Base-by-base conservation (phyloP, 2,888 invertebrate genomes). In the Gonocerus acuteangulatus region DNA sequence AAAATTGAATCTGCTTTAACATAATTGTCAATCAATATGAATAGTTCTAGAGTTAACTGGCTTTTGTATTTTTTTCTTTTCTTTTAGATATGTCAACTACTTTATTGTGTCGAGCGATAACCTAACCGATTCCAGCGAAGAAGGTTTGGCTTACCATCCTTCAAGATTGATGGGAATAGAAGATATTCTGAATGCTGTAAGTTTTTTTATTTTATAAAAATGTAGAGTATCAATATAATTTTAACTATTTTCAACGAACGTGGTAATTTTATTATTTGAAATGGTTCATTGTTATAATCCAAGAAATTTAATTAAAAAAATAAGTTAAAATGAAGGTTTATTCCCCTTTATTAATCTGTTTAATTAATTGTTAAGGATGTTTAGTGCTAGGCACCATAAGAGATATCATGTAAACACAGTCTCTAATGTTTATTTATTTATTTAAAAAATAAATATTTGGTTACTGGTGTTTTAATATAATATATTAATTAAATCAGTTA, bases 141-240 rank as follows among this genome's bases (percentile, higher is more conserved):
- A 69, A n/a, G 74, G 73, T 60, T 70, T 72, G 19, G 84, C 87
- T 1, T 87, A 83, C 71, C 87, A 87, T 71, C 86, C 86, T 1
- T 86, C 86, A 69, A 75, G 87, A 61, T 73, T 87, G 67, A 86
- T 86, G 71, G 87, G 87, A 0, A 72, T 86, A 49, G 85, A 86
- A 79, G 87, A 87, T 69, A 84, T 86, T 79, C 81, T 85, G 72
- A 87, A 87, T 69, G 84, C 85, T 71, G 85, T 85, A 72, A 80
- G 81, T 67, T 36, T 42, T 15, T 19, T 15, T 2, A 6, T n/a
- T 11, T 11, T 16, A 56, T 44, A 44, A 9, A 15, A 6, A 44
- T 16, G n/a, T n/a, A n/a, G n/a, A 34, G 36, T 9, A 34, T 11
- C 36, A 11, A 9, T 9, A 34, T 9, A 34, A 11, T 11, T 9